A percentile compares a stretch with the other conserved stretches of the same genome.
Conservation (phyloP, 2,888 invertebrate genomes). For the Drosophila cracens region DNA sequence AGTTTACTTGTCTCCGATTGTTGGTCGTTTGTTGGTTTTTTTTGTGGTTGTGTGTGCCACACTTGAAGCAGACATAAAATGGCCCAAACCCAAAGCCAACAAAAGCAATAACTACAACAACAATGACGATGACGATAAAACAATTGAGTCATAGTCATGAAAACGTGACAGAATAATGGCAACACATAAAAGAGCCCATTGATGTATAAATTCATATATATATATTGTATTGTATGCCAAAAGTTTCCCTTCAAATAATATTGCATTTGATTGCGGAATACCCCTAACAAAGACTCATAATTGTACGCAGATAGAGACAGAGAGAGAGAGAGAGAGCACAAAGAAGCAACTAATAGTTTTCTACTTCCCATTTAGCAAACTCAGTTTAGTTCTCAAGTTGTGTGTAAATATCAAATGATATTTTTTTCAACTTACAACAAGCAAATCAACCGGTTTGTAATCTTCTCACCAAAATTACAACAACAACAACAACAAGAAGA, state of each 20-base stretch:
- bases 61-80: constrained; percentile 42
- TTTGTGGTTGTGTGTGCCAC: constrained; percentile 23
- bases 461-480: constrained; percentile 26
- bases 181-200: constrained; percentile 55
- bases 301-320: background rate
- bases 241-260: constrained; percentile 14
- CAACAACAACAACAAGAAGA: constrained; percentile 6
- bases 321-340: background rate
- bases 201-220: constrained; percentile 18
- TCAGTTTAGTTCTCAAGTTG: background rate
- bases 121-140: constrained; percentile 15
- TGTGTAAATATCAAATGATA: background rate
- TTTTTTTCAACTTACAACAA: constrained; percentile 25
- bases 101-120: constrained; percentile 29
- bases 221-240: background rate
- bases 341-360: background rate
- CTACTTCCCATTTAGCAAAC: background rate
- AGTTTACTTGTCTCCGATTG: constrained; percentile 21
- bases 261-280: constrained; percentile 1
- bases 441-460: constrained; percentile 43
- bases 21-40: constrained; percentile 5
- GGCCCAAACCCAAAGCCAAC: constrained; percentile 33
- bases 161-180: constrained; percentile 79
- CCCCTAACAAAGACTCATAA: background rate
- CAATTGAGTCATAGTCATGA: constrained; percentile 59